Percentiles rank a stretch among this genome's conserved stretches.
These are phyloP conservation scores for Ascaphus truei DNA, from an alignment of 2,113 vertebrate genomes.

Conservation along the genomic window DNA sequence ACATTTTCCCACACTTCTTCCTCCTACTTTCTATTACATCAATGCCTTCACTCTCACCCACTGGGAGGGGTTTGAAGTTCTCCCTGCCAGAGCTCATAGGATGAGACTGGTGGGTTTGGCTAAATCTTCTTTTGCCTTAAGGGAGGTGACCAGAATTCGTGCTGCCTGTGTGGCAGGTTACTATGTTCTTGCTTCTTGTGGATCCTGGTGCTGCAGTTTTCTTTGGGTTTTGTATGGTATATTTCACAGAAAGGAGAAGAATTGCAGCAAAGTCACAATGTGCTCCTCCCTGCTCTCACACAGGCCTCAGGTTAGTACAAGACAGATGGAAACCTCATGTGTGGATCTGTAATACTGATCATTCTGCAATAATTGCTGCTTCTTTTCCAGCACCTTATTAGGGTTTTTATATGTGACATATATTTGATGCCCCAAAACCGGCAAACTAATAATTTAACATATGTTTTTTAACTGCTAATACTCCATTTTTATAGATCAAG, in stretches of 20 bases:
- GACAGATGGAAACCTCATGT: no score
- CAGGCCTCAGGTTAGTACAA: constrained; percentile 60
- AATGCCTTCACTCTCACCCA: background rate
- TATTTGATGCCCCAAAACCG: no score
- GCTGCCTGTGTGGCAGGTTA: background rate
- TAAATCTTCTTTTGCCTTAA: background rate
- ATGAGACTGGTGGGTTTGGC: constrained; percentile 44
- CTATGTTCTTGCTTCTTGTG: background rate
- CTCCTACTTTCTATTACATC: background rate
- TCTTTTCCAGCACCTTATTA: no score
- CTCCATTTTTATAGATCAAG: no score
- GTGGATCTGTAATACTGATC: no score
- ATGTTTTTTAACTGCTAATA: no score
- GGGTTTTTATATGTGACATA: no score
- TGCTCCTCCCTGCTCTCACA: background rate
- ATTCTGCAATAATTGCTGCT: no score
- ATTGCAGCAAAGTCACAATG: constrained; percentile 42
- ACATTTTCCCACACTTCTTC: background rate
- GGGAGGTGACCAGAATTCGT: constrained; percentile 31
- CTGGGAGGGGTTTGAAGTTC: constrained; percentile 47
- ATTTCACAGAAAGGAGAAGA: constrained; percentile 1
- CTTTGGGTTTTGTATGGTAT: constrained; percentile 16
- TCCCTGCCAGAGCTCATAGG: constrained; percentile 48
- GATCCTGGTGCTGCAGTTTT: background rate
- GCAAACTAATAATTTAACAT: no score